A percentile compares a stretch with the other conserved stretches of the same genome.
These are phyloP conservation scores for Callyntrura sp. DNA, from an alignment of 2,888 invertebrate genomes.

Conservation along the genomic window DNA sequence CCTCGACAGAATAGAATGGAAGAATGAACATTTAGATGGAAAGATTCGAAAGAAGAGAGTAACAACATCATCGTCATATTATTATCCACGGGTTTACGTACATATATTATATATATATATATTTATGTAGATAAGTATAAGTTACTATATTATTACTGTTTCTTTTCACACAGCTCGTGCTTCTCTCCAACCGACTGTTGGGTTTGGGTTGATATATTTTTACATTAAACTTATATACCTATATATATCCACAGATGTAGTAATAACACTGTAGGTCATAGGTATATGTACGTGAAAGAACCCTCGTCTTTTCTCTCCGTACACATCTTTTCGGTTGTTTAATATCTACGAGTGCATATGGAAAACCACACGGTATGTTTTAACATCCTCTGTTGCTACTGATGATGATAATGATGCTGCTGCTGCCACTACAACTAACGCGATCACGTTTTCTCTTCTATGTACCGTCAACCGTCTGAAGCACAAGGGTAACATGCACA, in stretches of 20 bases:
- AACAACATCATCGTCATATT: neutral
- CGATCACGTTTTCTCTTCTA: constrained; percentile 38
- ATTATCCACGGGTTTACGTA: neutral
- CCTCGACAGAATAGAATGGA: too few relatives aligned
- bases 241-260: neutral
- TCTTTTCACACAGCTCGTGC: constrained; percentile 17
- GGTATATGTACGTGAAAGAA: neutral
- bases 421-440: constrained; percentile 1
- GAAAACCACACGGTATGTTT: constrained; percentile 38
- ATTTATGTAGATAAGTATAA: too few relatives aligned
- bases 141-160: neutral
- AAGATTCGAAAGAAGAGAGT: constrained; percentile 27
- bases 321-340: neutral
- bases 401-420: too few relatives aligned
- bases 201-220: too few relatives aligned
- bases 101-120: too few relatives aligned
- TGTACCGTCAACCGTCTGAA: neutral
- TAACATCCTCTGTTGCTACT: too few relatives aligned
- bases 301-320: neutral
- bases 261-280: too few relatives aligned
- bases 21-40: neutral
- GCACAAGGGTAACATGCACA: neutral
- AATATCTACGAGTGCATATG: neutral
- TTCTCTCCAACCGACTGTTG: too few relatives aligned
- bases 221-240: neutral